Evolutionary conservation across 2,888 invertebrate species (phyloP).

Genomic region (Limenitis camilla): DNA sequence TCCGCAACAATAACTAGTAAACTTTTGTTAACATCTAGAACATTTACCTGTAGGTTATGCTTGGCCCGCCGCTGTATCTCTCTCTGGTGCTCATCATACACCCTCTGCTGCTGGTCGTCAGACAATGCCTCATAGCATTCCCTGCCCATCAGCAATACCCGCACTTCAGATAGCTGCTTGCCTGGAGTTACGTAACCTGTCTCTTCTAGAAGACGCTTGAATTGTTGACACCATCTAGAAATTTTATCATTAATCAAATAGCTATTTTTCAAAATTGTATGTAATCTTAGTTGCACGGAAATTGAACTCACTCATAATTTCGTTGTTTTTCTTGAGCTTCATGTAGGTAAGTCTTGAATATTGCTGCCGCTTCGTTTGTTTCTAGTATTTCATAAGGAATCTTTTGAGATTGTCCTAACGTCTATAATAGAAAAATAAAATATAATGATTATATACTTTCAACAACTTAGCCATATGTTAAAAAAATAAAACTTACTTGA

Average conservation of each 20-base stretch:
- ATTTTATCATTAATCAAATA: not conserved
- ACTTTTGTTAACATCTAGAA: not conserved
- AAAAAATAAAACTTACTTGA: slow-evolving; percentile 36
- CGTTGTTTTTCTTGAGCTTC: slow-evolving; percentile 94
- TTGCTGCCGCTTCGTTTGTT: slow-evolving; percentile 92
- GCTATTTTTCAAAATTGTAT: not conserved
- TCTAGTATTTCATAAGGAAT: slow-evolving; percentile 95
- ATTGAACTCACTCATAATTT: slow-evolving; percentile 85
- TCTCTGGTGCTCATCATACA: slow-evolving; percentile 95
- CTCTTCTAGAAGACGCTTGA: slow-evolving; percentile 93
- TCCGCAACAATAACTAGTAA: not conserved
- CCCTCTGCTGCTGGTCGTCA: slow-evolving; percentile 91
- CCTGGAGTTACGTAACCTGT: slow-evolving; percentile 97
- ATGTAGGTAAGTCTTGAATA: slow-evolving; percentile 93
- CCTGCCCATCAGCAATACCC: slow-evolving; percentile 93
- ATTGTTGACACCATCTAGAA: slow-evolving; percentile 92
- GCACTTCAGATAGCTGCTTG: slow-evolving; percentile 92
- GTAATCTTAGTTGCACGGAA: not conserved
- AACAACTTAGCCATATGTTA: too few relatives aligned
- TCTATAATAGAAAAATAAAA: slow-evolving; percentile 48
- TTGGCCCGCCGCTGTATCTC: slow-evolving; percentile 92
- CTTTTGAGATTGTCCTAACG: slow-evolving; percentile 72
- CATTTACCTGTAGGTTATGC: slow-evolving; percentile 85
- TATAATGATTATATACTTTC: too few relatives aligned
- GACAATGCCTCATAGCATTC: slow-evolving; percentile 95